Base-by-base conservation (phyloP, 2,797 vertebrate genomes). In the Phrynocephalus vlangalii region DNA sequence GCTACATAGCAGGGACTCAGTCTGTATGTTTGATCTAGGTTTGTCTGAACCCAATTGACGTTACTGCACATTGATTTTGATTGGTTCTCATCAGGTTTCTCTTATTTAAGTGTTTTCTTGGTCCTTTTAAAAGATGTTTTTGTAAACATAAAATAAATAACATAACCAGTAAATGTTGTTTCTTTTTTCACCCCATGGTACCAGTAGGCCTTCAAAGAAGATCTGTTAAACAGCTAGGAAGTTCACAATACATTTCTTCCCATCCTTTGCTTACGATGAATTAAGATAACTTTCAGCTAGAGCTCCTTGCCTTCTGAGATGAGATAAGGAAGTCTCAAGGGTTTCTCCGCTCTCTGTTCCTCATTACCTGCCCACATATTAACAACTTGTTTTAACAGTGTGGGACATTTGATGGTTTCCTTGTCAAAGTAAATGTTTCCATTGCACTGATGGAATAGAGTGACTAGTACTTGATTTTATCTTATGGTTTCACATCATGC, bases 381-480 rank as follows among this genome's bases (percentile, higher is more conserved):
- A 91, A 85, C 75, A 60, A 78, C 24, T 88, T 89, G 66, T 84
- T 90, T 87, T 82, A 86, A 81, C n/a, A 86, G 85, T 82, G 72
- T 77, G 56, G 52, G 83, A 82, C 78, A 82, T 84, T 83, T 86
- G 75, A 5, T 80, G 3, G 0, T n/a, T 90, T 73, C 66, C 87
- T 87, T 84, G 9, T 83, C 87, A 92, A 68, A 56, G 1, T 33
- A 13, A 3, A 28, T 82, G 30, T 20, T 89, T 88, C 91, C 71
- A 11, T 78, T 76, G n/a, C 48, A 15, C 68, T 66, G 20, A 60
- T 84, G 75, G 72, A 87, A 90, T 91, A 79, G 56, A 79, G 30
- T 52, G 68, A 82, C 83, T 56, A 70, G 60, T 56, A 66, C 79
- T 56, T 88, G 87, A 85, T 85, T 76, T 88, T 88, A 85, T 88